Percentiles rank a stretch among this genome's conserved stretches.
These are phyloP conservation scores for Electrona antarctica DNA, from an alignment of 2,113 vertebrate species.

Conservation along the genomic window DNA sequence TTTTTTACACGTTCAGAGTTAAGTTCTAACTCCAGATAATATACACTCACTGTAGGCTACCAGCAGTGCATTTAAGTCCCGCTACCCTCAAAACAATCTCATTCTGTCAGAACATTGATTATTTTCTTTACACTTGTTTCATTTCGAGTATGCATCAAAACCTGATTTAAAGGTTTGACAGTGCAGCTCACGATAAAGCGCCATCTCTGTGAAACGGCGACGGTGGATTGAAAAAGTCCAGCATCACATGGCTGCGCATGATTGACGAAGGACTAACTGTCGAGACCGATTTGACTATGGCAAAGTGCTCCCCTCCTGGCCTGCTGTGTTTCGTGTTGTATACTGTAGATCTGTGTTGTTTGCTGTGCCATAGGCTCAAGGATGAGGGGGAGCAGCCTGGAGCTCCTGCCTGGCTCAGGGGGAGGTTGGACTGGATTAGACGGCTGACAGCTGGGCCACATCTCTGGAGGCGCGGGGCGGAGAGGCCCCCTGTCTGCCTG, in stretches of 20 bases:
- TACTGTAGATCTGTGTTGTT: slow-evolving; percentile 58
- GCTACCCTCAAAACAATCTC: background rate
- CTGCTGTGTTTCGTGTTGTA: slow-evolving; percentile 53
- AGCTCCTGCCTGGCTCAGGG: slow-evolving; percentile 73
- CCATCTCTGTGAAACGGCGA: slow-evolving; percentile 25
- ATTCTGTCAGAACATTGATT: too few relatives aligned
- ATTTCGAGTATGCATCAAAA: background rate
- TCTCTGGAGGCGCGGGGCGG: slow-evolving; percentile 75
- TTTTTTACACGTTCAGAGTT: too few relatives aligned
- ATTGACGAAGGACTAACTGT: slow-evolving; percentile 60
- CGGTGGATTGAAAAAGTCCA: slow-evolving; percentile 7
- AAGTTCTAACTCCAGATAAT: too few relatives aligned
- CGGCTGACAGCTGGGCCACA: slow-evolving; percentile 81
- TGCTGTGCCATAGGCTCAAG: slow-evolving; percentile 65
- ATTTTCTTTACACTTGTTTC: background rate
- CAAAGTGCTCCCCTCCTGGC: slow-evolving; percentile 58
- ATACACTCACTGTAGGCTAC: background rate
- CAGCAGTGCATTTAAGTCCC: background rate
- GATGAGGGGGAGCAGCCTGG: slow-evolving; percentile 67
- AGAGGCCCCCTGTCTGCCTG: slow-evolving; percentile 73
- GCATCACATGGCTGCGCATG: slow-evolving; percentile 32
- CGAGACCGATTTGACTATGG: slow-evolving; percentile 65
- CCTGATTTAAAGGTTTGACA: background rate
- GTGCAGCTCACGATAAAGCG: background rate
- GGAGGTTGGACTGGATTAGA: slow-evolving; percentile 81